Percentiles rank a stretch among this genome's conserved stretches.
Conservation (phyloP, 1,140 invertebrate genomes). For the Anagrus nilaparvatae region DNA sequence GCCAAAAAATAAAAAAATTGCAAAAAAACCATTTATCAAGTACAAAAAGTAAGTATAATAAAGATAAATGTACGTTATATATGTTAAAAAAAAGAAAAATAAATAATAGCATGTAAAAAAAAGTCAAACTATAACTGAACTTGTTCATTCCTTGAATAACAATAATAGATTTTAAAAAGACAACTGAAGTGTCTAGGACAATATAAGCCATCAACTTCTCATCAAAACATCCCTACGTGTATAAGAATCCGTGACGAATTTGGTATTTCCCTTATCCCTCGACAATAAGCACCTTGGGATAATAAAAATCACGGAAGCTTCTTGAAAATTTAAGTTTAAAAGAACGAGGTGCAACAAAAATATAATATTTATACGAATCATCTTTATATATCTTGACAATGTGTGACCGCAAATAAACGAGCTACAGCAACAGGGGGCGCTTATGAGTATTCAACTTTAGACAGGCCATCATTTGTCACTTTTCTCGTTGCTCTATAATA, state of each 20-base stretch:
- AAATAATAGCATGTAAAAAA: no score
- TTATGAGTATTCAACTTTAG: conserved; percentile 36
- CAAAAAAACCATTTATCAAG: no score
- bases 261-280: conserved; percentile 36
- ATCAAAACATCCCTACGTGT: conserved; percentile 42
- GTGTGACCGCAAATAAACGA: conserved; percentile 43
- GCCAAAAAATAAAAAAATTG: no score
- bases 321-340: no score
- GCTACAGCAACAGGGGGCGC: conserved; percentile 40
- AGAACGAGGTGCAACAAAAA: conserved; percentile 13
- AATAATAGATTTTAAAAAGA: conserved; percentile 27
- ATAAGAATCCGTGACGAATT: conserved; percentile 39
- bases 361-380: no score
- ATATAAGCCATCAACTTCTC: conserved; percentile 37
- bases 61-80: no score
- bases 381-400: no score
- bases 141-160: no score
- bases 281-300: background rate
- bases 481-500: conserved; percentile 20
- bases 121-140: no score
- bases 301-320: no score
- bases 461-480: conserved; percentile 43
- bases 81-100: no score
- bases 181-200: conserved; percentile 29
- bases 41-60: no score